Evolutionary conservation across 2,113 vertebrate genomes (phyloP).

Genomic region (Hyla sarda): DNA sequence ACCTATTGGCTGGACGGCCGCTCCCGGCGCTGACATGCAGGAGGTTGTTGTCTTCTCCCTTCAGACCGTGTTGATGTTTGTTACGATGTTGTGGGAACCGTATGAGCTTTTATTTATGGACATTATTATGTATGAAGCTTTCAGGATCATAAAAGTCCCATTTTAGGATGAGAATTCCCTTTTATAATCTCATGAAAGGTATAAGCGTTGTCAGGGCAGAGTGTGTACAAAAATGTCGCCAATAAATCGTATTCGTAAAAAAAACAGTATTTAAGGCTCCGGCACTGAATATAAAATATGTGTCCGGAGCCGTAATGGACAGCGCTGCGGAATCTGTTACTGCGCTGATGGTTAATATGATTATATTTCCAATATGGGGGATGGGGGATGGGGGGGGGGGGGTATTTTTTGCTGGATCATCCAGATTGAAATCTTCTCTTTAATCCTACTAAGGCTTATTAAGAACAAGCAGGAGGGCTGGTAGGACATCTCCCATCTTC

Average conservation of each 20-base stretch:
- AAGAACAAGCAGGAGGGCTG: no score
- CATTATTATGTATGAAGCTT: constrained; percentile 39
- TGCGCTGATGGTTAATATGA: neutral
- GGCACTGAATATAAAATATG: neutral
- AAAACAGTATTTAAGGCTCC: constrained; percentile 9
- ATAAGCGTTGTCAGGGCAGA: constrained; percentile 17
- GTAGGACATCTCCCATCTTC: neutral
- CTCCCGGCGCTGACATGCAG: neutral
- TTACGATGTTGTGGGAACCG: constrained; percentile 23
- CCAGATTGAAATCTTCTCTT: neutral
- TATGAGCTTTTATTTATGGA: constrained; percentile 38
- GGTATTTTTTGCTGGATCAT: neutral
- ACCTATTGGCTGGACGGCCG: neutral
- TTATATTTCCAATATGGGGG: neutral
- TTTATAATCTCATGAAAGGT: constrained; percentile 52
- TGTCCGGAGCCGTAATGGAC: neutral
- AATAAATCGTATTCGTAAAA: constrained; percentile 37
- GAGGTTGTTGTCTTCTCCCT: neutral
- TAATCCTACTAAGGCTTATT: neutral
- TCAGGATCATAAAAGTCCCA: constrained; percentile 51
- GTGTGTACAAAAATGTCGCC: neutral
- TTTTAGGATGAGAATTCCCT: constrained; percentile 53
- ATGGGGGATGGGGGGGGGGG: no score
- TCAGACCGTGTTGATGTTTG: neutral
- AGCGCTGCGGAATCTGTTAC: neutral